phyloP scores from a whole-genome alignment of 23 tunicate genomes.

The Styela clava region DNA sequence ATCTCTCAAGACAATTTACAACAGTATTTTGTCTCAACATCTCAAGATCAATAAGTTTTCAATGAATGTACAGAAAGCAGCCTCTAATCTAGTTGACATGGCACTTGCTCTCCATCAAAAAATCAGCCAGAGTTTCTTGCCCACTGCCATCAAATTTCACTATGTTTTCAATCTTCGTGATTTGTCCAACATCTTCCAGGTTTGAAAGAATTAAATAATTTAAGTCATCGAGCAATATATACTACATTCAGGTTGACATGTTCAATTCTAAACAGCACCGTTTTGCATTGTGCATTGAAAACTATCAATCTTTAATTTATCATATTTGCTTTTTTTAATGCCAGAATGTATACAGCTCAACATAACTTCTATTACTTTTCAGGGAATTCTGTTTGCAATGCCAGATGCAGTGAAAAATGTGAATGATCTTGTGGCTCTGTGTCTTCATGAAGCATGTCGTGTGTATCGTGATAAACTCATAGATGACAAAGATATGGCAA shows the following conservation, averaged over 20 bases:
- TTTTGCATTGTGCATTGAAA: too few relatives aligned
- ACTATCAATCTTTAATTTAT: too few relatives aligned
- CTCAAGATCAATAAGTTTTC: slow-evolving; percentile 78
- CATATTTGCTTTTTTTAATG: too few relatives aligned
- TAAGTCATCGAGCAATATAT: too few relatives aligned
- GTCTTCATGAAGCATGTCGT: slow-evolving; percentile 89
- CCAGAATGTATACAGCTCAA: too few relatives aligned
- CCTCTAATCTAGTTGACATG: slow-evolving; percentile 51
- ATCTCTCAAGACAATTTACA: slow-evolving; percentile 89
- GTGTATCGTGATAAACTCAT: slow-evolving; percentile 90
- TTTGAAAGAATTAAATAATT: slow-evolving; percentile 1
- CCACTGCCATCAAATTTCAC: slow-evolving; percentile 97
- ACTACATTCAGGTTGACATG: too few relatives aligned
- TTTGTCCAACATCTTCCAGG: slow-evolving; percentile 95
- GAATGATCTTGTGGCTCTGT: slow-evolving; percentile 52
- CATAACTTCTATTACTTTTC: too few relatives aligned
- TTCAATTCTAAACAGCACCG: too few relatives aligned
- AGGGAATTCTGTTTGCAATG: slow-evolving; percentile 80
- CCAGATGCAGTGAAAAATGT: slow-evolving; percentile 67
- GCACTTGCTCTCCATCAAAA: slow-evolving; percentile 85
- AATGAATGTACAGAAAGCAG: slow-evolving; percentile 47
- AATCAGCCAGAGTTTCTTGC: slow-evolving; percentile 83
- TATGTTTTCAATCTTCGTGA: slow-evolving; percentile 95
- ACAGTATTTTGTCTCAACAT: slow-evolving; percentile 84
- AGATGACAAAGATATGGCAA: slow-evolving; percentile 92